These are phyloP conservation scores for Entomyzon cyanotis DNA, from an alignment of 2,113 vertebrate species.

Conservation along the genomic window DNA sequence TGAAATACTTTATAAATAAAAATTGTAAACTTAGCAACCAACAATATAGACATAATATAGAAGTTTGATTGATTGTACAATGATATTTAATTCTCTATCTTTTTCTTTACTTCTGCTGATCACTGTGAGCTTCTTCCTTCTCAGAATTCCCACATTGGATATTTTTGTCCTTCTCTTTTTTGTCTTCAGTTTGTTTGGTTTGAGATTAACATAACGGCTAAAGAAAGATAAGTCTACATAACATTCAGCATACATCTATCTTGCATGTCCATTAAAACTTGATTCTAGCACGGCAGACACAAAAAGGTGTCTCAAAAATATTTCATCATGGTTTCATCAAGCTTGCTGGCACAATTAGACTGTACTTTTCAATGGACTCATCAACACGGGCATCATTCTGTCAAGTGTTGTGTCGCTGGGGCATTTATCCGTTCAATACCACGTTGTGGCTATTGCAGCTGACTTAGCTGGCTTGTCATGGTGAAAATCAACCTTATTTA, in stretches of 20 bases:
- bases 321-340: not conserved
- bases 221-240: not conserved
- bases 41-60: conserved; percentile 23
- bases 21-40: conserved; percentile 60
- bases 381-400: not conserved
- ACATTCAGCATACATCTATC: not conserved
- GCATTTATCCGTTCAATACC: not conserved
- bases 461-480: not conserved
- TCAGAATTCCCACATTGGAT: not conserved
- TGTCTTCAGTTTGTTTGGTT: not conserved
- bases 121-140: not conserved
- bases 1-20: conserved; percentile 75
- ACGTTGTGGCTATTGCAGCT: not conserved
- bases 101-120: conserved; percentile 8
- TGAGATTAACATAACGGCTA: not conserved
- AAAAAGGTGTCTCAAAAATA: not conserved
- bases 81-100: not conserved
- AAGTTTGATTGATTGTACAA: conserved; percentile 11
- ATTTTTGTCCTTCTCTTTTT: not conserved
- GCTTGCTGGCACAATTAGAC: not conserved
- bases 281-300: not conserved
- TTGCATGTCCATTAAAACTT: not conserved
- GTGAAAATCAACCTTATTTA: not conserved
- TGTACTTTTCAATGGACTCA: not conserved
- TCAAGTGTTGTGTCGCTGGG: not conserved